A percentile compares a stretch with the other conserved stretches of the same genome.
phyloP scores from a whole-genome alignment of 2,113 vertebrate species.

The Pholis gunnellus region DNA sequence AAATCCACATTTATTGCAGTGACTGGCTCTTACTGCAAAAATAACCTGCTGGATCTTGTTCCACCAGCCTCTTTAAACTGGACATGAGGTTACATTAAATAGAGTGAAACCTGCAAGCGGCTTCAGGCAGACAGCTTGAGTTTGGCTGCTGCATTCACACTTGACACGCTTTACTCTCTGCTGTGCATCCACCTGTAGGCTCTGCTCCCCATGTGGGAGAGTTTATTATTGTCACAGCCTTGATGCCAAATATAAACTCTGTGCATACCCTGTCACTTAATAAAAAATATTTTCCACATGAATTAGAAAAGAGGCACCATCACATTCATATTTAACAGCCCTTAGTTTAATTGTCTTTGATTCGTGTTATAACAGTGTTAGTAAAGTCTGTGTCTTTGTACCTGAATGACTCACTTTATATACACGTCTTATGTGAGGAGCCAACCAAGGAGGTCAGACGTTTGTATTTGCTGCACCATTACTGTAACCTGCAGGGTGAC shows the following conservation, averaged over 20 bases:
- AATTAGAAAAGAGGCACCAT: not conserved
- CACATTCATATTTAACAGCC: not conserved
- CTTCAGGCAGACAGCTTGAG: conserved; percentile 21
- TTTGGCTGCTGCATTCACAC: conserved; percentile 6
- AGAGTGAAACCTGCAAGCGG: not conserved
- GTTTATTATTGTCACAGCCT: conserved; percentile 32
- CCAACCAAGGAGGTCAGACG: not conserved
- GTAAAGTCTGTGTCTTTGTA: not conserved
- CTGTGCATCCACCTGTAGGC: conserved; percentile 41
- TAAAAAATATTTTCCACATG: not conserved
- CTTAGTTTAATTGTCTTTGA: conserved; percentile 2
- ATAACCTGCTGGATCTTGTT: conserved; percentile 18
- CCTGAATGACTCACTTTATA: conserved; percentile 1
- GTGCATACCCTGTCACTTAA: conserved; percentile 1
- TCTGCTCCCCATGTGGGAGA: conserved; percentile 24
- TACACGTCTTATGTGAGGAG: not conserved
- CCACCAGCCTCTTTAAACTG: not conserved
- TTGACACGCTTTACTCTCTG: not conserved
- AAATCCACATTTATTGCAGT: not conserved
- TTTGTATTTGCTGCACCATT: conserved; percentile 64
- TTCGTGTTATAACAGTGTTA: not conserved
- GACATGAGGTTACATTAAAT: conserved; percentile 17
- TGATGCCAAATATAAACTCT: conserved; percentile 44
- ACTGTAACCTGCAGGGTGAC: conserved; percentile 61
- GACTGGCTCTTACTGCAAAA: not conserved